Conservation (phyloP, 2,888 invertebrate genomes). For the Gastracanthus pulcherrimus region DNA sequence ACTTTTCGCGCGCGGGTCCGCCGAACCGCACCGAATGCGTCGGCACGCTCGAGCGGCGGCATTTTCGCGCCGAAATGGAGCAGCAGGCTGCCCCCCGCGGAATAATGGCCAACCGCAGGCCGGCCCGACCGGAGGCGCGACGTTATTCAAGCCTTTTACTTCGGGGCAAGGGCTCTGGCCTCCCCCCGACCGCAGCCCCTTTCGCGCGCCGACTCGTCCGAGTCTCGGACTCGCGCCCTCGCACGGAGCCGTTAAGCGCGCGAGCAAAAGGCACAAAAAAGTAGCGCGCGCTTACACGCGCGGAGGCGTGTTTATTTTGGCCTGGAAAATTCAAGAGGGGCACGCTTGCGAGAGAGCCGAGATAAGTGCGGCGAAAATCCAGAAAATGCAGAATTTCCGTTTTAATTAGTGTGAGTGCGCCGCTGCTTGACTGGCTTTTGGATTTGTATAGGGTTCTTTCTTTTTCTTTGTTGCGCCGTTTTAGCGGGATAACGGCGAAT, state of each 20-base stretch:
- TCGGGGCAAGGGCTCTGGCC: neutral
- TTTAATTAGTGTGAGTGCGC: constrained; percentile 12
- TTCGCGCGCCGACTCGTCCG: neutral
- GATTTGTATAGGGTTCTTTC: neutral
- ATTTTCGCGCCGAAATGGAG: constrained; percentile 25
- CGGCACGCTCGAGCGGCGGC: neutral
- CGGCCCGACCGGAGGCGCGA: neutral
- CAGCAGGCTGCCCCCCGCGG: neutral
- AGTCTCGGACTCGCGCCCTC: neutral
- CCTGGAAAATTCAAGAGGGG: neutral
- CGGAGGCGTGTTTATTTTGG: too few species aligned
- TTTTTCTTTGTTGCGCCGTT: too few species aligned
- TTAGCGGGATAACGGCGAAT: too few species aligned
- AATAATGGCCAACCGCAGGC: constrained; percentile 35
- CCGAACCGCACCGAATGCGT: neutral
- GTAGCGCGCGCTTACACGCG: neutral
- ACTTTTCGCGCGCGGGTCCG: too few species aligned
- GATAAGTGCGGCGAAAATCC: neutral
- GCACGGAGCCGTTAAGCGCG: neutral
- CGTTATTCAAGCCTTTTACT: constrained; percentile 34
- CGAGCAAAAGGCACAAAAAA: neutral
- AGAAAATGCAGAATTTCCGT: constrained; percentile 33
- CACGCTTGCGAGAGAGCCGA: neutral
- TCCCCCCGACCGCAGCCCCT: neutral
- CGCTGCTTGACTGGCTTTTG: neutral